A percentile compares a stretch with the other conserved stretches of the same genome.
Evolutionary conservation across 2,797 vertebrate species (phyloP).

Genomic region (Crypturellus tataupa): DNA sequence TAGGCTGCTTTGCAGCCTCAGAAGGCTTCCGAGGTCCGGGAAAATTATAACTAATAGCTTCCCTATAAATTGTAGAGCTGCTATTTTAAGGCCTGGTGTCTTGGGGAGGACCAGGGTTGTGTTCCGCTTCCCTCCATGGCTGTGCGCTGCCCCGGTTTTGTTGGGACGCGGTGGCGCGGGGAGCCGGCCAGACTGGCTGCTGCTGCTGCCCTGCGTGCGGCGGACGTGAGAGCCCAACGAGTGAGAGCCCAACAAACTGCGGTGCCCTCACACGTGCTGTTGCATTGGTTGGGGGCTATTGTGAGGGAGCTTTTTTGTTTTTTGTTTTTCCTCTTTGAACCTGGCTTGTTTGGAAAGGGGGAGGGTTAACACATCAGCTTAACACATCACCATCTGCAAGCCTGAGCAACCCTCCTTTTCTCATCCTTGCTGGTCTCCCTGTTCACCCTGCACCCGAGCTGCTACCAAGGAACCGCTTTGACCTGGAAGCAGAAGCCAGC

Average conservation of each 20-base stretch:
- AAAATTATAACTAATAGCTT: conserved; percentile 72
- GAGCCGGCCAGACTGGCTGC: not conserved
- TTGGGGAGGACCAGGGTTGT: conserved; percentile 55
- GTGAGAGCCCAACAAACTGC: not conserved
- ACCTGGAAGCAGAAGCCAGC: conserved; percentile 3
- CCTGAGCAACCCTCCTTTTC: not conserved
- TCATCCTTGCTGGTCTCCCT: not conserved
- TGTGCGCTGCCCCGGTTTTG: conserved; percentile 30
- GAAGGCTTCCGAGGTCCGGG: conserved; percentile 63
- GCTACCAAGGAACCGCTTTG: not conserved
- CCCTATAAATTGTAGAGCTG: conserved; percentile 60
- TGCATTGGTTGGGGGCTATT: not conserved
- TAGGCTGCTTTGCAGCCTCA: conserved; percentile 60
- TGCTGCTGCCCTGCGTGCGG: not conserved
- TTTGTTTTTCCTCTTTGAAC: not conserved
- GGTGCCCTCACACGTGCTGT: not conserved
- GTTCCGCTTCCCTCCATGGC: conserved; percentile 54
- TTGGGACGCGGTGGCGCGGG: not conserved
- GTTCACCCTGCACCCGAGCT: not conserved
- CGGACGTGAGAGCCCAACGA: not conserved
- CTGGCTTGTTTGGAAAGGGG: accelerated
- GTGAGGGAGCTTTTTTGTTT: not conserved
- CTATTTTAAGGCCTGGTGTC: conserved; percentile 73
- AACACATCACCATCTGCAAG: not conserved
- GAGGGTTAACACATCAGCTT: not conserved